phyloP scores from a whole-genome alignment of 2,888 invertebrate genomes.

The Polydrusus pterygomalis region DNA sequence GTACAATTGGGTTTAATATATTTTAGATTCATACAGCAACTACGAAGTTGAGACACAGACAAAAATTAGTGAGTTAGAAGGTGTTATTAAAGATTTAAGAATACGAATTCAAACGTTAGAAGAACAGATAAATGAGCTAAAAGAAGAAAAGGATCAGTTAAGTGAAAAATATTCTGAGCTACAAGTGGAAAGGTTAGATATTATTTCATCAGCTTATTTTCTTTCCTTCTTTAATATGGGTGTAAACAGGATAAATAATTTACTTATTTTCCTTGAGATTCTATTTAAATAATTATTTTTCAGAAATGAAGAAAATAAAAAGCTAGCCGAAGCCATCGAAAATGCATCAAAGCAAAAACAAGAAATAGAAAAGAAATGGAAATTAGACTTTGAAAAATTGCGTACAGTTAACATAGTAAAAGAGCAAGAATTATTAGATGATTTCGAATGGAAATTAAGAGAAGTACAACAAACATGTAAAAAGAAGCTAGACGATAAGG shows the following conservation, averaged over 20 bases:
- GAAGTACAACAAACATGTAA: constrained; percentile 84
- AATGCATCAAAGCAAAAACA: constrained; percentile 78
- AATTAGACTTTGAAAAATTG: constrained; percentile 80
- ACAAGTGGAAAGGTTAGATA: constrained; percentile 64
- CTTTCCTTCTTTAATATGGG: too few species aligned
- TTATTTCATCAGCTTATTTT: too few species aligned
- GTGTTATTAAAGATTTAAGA: constrained; percentile 72
- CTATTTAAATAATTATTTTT: background rate
- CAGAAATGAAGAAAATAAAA: constrained; percentile 73
- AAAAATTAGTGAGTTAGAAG: constrained; percentile 72
- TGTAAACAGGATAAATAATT: too few species aligned
- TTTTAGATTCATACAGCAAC: constrained; percentile 57
- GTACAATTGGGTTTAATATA: background rate
- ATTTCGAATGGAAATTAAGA: constrained; percentile 90
- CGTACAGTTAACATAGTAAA: constrained; percentile 81
- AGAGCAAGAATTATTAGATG: constrained; percentile 83
- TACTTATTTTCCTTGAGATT: background rate
- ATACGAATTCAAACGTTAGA: constrained; percentile 74
- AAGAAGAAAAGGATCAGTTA: constrained; percentile 72
- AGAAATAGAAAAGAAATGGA: constrained; percentile 77
- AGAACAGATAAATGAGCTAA: constrained; percentile 71
- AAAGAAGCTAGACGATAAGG: constrained; percentile 77
- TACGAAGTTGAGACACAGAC: constrained; percentile 67
- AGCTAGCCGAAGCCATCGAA: constrained; percentile 76
- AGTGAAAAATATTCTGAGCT: constrained; percentile 68